Base-by-base conservation (phyloP, 2,888 invertebrate genomes). In the Heterodera filipjevi region DNA sequence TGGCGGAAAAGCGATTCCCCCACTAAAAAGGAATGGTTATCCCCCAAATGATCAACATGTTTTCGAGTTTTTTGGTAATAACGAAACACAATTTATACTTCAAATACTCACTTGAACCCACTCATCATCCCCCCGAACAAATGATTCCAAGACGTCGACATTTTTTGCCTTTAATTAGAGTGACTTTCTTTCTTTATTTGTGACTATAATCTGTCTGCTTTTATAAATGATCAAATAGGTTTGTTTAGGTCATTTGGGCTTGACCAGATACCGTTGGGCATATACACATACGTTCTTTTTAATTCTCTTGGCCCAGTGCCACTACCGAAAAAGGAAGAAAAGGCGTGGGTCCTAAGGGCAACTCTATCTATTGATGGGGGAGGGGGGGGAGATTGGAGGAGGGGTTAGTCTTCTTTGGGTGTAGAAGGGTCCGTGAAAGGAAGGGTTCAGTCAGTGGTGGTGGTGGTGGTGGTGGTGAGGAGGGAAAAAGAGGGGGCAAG, bases 1-100 rank as follows among this genome's bases (percentile, higher is more conserved):
- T 39, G 74, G 46, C 27, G 75, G 75, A 12, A 75, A 75, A 33
- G 66, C 32, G 16, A 75, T 75, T 59, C 53, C 64, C 10, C 75
- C 75, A 2, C 75, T 75, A 12, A 75, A 75, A 49, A 64, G 66
- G 66, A 66, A 66, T n/a, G 30, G 10, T 16, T 66, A 68, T 32
- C 33, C n/a, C n/a, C n/a, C 22, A 35, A 35, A 33, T 33, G n/a
- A n/a, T 22, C 12, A 22, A 68, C 32, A 68, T 30, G 10, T 33
- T 35, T 3, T 8, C 22, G 22, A 19, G 16, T 12, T 27, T 14
- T 32, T n/a, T 66, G n/a, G n/a, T 3, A 30, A 27, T 22, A 30
- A 19, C n/a, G 5, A 66, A 19, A n/a, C 27, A n/a, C 5, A 66
- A 14, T 66, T 30, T 12, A 66, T 3, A 27, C 27, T 3, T 19